A percentile compares a stretch with the other conserved stretches of the same genome.
Conservation (phyloP, 2,888 invertebrate genomes). For the Caenorhabditis virilis region DNA sequence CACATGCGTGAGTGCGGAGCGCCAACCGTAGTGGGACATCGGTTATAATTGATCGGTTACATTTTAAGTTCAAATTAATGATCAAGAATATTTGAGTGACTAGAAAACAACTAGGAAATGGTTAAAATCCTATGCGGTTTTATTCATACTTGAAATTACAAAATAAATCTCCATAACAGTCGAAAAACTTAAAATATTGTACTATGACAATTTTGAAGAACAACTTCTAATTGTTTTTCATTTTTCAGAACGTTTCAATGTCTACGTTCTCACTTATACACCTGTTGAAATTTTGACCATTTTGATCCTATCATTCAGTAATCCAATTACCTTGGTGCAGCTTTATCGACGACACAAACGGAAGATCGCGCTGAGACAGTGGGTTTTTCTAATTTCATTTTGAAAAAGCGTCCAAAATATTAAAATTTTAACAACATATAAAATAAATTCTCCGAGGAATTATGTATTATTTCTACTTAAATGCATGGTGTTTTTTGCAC, state of each 20-base stretch:
- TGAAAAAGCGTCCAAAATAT: neutral
- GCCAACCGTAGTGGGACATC: too few relatives aligned
- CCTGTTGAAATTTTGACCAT: conserved; percentile 65
- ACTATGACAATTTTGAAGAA: too few relatives aligned
- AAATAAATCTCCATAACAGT: too few relatives aligned
- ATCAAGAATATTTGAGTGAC: too few relatives aligned
- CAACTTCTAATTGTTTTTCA: too few relatives aligned
- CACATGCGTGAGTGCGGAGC: too few relatives aligned
- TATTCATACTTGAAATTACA: too few relatives aligned
- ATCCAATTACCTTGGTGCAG: conserved; percentile 66
- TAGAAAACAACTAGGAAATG: too few relatives aligned
- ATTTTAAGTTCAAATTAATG: too few relatives aligned
- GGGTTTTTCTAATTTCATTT: conserved; percentile 20
- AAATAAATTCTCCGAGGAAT: neutral
- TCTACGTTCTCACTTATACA: conserved; percentile 63
- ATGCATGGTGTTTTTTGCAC: conserved; percentile 32
- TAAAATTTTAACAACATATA: neutral
- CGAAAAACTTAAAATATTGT: too few relatives aligned
- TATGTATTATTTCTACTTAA: neutral
- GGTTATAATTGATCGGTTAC: too few relatives aligned
- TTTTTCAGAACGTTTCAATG: conserved; percentile 47
- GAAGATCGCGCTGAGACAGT: conserved; percentile 66
- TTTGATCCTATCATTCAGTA: conserved; percentile 60
- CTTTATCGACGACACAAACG: conserved; percentile 65
- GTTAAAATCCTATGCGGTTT: too few relatives aligned